phyloP scores from a whole-genome alignment of 37 sponge, comb jelly and placozoan genomes.

The Eunapius fragilis region DNA sequence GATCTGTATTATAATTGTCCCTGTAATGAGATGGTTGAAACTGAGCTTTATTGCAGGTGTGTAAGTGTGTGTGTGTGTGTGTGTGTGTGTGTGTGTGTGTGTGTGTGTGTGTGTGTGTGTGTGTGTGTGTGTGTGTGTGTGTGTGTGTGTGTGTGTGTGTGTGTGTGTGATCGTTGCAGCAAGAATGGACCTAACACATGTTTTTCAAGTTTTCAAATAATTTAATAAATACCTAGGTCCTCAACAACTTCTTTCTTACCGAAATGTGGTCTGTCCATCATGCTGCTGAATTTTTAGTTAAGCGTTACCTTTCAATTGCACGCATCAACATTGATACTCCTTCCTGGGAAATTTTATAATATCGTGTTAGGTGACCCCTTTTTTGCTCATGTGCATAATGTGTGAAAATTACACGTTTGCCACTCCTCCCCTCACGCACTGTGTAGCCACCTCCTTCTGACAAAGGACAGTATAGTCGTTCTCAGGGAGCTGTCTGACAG shows the following conservation, averaged over 20 bases:
- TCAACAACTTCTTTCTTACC: too few species aligned
- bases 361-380: background rate
- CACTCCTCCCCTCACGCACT: background rate
- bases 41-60: conserved; percentile 7
- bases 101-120: background rate
- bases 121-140: too few species aligned
- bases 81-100: conserved; percentile 6
- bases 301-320: too few species aligned
- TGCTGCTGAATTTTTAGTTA: too few species aligned
- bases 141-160: too few species aligned
- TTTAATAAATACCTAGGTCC: too few species aligned
- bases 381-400: background rate
- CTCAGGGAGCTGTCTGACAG: conserved; percentile 80
- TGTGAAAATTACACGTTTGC: background rate
- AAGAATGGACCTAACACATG: too few species aligned
- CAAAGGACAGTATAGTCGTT: conserved; percentile 55
- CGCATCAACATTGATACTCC: background rate
- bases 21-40: conserved; percentile 68
- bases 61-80: conserved; percentile 7
- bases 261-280: too few species aligned
- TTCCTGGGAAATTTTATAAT: too few species aligned
- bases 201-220: too few species aligned
- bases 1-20: conserved; percentile 72
- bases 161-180: too few species aligned
- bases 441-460: conserved; percentile 71